Base-by-base conservation (phyloP, 2,113 vertebrate genomes). In the Chunga burmeisteri region DNA sequence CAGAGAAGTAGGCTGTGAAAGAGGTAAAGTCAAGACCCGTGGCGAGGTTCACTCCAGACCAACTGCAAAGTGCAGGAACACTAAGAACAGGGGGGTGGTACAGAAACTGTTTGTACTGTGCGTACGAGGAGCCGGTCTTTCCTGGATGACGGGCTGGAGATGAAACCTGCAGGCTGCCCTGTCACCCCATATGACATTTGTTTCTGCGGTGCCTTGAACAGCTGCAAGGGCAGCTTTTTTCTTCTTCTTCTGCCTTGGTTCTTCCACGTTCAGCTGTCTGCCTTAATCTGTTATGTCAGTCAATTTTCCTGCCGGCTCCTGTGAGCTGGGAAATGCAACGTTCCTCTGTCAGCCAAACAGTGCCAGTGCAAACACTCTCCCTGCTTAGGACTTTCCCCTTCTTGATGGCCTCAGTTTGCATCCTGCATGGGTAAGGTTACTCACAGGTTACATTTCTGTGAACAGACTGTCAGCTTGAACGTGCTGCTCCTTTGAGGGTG, bases 211-310 rank as follows among this genome's bases (percentile, higher is more conserved):
- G n/a, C 50, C 59, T 82, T 52, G 7, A 92, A 75, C 40, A 92
- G 49, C 62, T 93, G 62, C 82, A 92, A 86, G 53, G 70, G 40
- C 58, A 90, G 56, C 16, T 74, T 62, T 89, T 66, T 73, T 26
- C 1, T 49, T 80, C n/a, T 66, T 53, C 63, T 58, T 38, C 62
- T 80, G 23, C 40, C 36, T 73, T 34, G 11, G 11, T 80, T 58
- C 52, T 71, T 74, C 86, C 34, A 82, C 62, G 53, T 93, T 93
- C 58, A 80, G 62, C 85, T 90, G 71, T 73, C 73, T 94, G 87
- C 40, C 80, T 83, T 79, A 80, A 46, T 58, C 42, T 77, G 40
- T 89, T 85, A 78, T 29, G 21, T 96, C 79, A 94, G 71, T 72
- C 94, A 80, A 4, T 77, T 92, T 77, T 86, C 40, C 67, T 88